Conservation (phyloP, 2,113 vertebrate species). For the Chamaea fasciata region DNA sequence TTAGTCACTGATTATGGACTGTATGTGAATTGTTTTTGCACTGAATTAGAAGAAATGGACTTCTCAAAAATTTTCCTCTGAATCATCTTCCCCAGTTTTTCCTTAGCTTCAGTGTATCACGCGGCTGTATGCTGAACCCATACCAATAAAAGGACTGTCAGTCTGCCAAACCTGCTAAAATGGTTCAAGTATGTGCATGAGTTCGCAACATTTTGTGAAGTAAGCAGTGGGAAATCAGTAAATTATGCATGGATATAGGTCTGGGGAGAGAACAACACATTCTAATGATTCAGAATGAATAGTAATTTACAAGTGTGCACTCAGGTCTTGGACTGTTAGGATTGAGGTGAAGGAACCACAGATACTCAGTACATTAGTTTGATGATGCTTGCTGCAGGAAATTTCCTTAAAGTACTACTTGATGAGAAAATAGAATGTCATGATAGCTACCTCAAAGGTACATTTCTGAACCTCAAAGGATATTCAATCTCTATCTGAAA, state of each 20-base stretch:
- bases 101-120: not conserved
- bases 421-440: not conserved
- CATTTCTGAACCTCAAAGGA: not conserved
- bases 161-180: not conserved
- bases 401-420: not conserved
- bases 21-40: not conserved
- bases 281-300: not conserved
- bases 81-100: not conserved
- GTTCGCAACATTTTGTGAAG: not conserved
- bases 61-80: conserved; percentile 8
- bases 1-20: not conserved
- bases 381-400: not conserved
- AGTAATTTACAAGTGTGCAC: rapidly evolving
- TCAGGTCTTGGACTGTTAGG: not conserved
- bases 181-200: not conserved
- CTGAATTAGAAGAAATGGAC: conserved; percentile 5
- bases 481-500: not conserved
- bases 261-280: not conserved
- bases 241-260: not conserved
- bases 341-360: not conserved
- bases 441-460: not conserved
- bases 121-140: not conserved
- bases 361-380: not conserved
- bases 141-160: conserved; percentile 32
- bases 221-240: not conserved